Evolutionary conservation across 2,888 invertebrate genomes (phyloP).

Genomic region (Polietes domitor): DNA sequence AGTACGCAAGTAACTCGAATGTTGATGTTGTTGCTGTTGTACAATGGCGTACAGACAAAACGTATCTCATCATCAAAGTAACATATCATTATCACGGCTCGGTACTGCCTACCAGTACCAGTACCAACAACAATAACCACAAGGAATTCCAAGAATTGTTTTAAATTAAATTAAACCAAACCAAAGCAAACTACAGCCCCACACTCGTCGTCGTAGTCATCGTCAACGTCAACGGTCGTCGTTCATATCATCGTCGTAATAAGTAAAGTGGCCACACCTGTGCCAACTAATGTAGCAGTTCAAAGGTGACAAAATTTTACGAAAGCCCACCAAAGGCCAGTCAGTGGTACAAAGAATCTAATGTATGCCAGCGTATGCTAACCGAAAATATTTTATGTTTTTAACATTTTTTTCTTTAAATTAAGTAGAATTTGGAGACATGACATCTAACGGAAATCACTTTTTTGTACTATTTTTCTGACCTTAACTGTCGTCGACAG

Average conservation of each 20-base stretch:
- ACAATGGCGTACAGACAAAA: too few relatives aligned
- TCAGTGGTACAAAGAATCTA: too few relatives aligned
- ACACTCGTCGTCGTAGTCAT: not conserved
- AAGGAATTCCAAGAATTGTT: slow-evolving; percentile 49
- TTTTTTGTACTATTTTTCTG: not conserved
- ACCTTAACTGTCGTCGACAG: not conserved
- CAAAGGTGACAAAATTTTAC: slow-evolving; percentile 9
- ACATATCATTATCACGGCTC: slow-evolving; percentile 52
- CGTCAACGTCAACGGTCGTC: not conserved
- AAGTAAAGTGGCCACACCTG: not conserved
- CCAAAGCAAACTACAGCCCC: slow-evolving; percentile 2
- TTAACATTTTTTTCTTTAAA: too few relatives aligned
- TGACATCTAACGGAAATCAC: too few relatives aligned
- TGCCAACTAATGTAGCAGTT: not conserved
- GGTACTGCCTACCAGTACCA: slow-evolving; percentile 14
- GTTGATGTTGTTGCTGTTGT: too few relatives aligned
- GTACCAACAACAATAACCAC: slow-evolving; percentile 15
- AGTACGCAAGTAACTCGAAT: not conserved
- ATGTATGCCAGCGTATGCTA: not conserved
- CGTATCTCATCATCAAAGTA: slow-evolving; percentile 20
- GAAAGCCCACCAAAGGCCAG: too few relatives aligned
- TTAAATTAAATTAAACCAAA: slow-evolving; percentile 42
- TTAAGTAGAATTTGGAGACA: too few relatives aligned
- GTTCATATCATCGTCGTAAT: not conserved
- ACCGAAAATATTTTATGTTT: too few relatives aligned